Evolutionary conservation across 2,888 invertebrate genomes (phyloP).

Genomic region (Sarcophaga carnaria): DNA sequence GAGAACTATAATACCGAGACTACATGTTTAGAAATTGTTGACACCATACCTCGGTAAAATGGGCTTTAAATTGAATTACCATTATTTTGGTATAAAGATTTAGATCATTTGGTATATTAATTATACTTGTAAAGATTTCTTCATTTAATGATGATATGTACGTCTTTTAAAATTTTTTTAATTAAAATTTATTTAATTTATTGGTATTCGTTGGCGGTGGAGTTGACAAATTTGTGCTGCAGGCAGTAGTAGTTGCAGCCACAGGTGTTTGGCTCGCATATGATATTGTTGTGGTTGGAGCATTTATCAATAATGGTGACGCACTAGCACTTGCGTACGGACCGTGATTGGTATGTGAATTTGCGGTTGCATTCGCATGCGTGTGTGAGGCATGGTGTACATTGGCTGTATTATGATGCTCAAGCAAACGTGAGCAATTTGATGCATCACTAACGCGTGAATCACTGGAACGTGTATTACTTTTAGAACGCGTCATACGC

Average conservation of each 20-base stretch:
- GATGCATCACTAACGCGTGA: slow-evolving; percentile 81
- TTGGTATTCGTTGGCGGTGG: slow-evolving; percentile 71
- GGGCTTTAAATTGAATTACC: not conserved
- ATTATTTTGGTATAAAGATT: not conserved
- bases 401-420: slow-evolving; percentile 75
- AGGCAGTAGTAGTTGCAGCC: slow-evolving; percentile 71
- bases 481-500: slow-evolving; percentile 81
- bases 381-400: slow-evolving; percentile 68
- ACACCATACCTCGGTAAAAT: slow-evolving; percentile 57
- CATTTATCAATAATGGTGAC: slow-evolving; percentile 65
- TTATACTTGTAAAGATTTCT: slow-evolving; percentile 4
- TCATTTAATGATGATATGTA: slow-evolving; percentile 38
- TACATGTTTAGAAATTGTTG: slow-evolving; percentile 54
- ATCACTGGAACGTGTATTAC: slow-evolving; percentile 81
- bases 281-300: slow-evolving; percentile 67
- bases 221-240: slow-evolving; percentile 72
- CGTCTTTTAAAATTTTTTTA: not conserved
- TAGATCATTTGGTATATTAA: not conserved
- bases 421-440: slow-evolving; percentile 80
- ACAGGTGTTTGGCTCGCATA: slow-evolving; percentile 66
- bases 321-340: slow-evolving; percentile 44
- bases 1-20: slow-evolving; percentile 52
- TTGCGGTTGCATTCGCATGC: slow-evolving; percentile 70
- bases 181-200: slow-evolving; percentile 79
- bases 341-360: slow-evolving; percentile 47